Percentiles rank a stretch among this genome's conserved stretches.
phyloP scores from a whole-genome alignment of 2,888 invertebrate species.

The Rhingia rostrata region DNA sequence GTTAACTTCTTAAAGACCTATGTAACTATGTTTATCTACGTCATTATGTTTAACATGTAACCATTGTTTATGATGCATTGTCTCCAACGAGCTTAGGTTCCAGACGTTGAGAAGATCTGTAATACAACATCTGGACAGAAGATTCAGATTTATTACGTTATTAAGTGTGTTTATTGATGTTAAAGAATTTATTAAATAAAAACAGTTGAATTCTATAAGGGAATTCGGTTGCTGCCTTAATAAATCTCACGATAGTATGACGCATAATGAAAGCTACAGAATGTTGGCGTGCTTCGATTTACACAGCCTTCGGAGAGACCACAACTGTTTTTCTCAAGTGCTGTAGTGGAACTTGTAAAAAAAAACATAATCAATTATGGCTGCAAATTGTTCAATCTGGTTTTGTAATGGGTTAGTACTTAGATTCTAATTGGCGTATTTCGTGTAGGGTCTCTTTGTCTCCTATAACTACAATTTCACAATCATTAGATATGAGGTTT shows the following conservation, averaged over 20 bases:
- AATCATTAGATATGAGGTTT: neutral
- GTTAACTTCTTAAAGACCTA: slow-evolving; percentile 34
- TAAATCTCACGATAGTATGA: slow-evolving; percentile 13
- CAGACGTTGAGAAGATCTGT: slow-evolving; percentile 40
- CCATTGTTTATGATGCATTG: slow-evolving; percentile 71
- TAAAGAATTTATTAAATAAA: slow-evolving; percentile 45
- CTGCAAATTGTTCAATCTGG: slow-evolving; percentile 10
- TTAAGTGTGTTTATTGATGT: slow-evolving; percentile 57
- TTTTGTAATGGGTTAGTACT: slow-evolving; percentile 10
- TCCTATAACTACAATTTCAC: neutral
- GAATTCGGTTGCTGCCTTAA: slow-evolving; percentile 40
- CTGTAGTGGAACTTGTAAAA: slow-evolving; percentile 1
- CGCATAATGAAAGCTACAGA: slow-evolving; percentile 4
- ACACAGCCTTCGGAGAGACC: slow-evolving; percentile 50
- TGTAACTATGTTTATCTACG: slow-evolving; percentile 57
- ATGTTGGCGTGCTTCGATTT: slow-evolving; percentile 9
- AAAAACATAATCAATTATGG: slow-evolving; percentile 31
- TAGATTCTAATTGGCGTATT: slow-evolving; percentile 3
- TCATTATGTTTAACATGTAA: slow-evolving; percentile 65
- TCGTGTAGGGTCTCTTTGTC: slow-evolving; percentile 6
- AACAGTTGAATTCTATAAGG: neutral
- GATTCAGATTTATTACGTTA: slow-evolving; percentile 55
- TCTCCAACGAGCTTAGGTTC: slow-evolving; percentile 27
- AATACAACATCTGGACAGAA: slow-evolving; percentile 52
- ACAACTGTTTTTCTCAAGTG: slow-evolving; percentile 38